These are phyloP conservation scores for Silurus glanis DNA, from an alignment of 2,113 vertebrate genomes.

Conservation along the genomic window DNA sequence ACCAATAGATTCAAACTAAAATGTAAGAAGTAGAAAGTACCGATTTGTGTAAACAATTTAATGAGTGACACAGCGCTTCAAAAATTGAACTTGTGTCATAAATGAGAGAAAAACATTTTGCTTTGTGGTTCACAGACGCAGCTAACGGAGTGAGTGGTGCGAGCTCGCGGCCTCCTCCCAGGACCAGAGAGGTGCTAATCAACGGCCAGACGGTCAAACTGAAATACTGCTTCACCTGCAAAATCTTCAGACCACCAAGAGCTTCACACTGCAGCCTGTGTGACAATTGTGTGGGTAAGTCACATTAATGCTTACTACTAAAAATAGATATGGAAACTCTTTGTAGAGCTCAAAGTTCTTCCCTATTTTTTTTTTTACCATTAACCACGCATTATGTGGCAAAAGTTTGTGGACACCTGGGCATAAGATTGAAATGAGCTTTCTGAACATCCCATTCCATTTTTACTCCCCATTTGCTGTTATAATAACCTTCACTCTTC, in stretches of 20 bases:
- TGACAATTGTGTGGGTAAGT: slow-evolving; percentile 95
- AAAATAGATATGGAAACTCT: neutral
- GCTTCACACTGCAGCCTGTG: slow-evolving; percentile 94
- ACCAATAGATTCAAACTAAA: no score
- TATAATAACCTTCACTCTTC: no score
- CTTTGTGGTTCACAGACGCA: slow-evolving; percentile 70
- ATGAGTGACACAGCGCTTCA: no score
- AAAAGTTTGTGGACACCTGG: no score
- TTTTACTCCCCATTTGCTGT: no score
- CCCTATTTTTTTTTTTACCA: neutral
- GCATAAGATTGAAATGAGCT: no score
- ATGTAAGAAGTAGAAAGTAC: no score
- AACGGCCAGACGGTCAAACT: slow-evolving; percentile 93
- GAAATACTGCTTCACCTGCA: slow-evolving; percentile 96
- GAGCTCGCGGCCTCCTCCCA: slow-evolving; percentile 86
- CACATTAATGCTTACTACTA: neutral
- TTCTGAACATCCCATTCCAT: no score
- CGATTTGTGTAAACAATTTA: no score
- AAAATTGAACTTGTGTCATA: neutral
- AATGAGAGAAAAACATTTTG: neutral
- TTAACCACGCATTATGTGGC: no score
- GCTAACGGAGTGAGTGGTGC: slow-evolving; percentile 81
- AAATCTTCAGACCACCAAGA: slow-evolving; percentile 91
- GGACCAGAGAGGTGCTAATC: slow-evolving; percentile 90
- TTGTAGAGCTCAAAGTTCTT: neutral